Conservation (phyloP, 2,888 invertebrate species). For the Thyatira batis region DNA sequence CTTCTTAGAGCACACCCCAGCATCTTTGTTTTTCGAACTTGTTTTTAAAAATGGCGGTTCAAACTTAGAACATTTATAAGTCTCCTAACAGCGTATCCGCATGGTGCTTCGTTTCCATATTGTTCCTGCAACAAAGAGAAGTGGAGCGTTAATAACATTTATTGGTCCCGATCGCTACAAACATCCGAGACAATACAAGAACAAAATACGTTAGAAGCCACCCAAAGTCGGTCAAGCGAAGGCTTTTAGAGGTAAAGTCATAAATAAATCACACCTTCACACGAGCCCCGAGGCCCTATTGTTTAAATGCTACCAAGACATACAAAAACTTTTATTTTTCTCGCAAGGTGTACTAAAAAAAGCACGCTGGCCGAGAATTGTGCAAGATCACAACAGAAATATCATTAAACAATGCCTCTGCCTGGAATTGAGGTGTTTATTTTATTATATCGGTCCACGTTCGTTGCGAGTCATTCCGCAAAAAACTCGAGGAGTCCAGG, state of each 20-base stretch:
- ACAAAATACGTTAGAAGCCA: constrained; percentile 55
- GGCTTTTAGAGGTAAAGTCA: constrained; percentile 67
- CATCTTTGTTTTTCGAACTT: constrained; percentile 72
- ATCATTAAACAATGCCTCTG: constrained; percentile 80
- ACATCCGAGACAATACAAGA: constrained; percentile 42
- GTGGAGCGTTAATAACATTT: constrained; percentile 45
- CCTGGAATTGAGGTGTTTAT: constrained; percentile 82
- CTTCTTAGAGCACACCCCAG: constrained; percentile 76
- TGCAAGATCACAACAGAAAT: constrained; percentile 81
- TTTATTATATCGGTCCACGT: constrained; percentile 76
- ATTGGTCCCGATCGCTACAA: constrained; percentile 42
- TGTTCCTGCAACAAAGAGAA: constrained; percentile 77
- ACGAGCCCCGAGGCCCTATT: constrained; percentile 68
- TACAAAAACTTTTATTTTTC: constrained; percentile 75
- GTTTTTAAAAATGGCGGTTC: constrained; percentile 46
- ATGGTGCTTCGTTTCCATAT: constrained; percentile 59
- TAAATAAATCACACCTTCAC: constrained; percentile 82
- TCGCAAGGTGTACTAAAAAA: constrained; percentile 65
- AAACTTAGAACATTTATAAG: constrained; percentile 40
- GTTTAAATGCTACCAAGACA: constrained; percentile 80
- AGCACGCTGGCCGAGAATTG: constrained; percentile 68
- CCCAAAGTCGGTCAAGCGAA: constrained; percentile 70
- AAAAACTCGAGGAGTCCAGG: constrained; percentile 71
- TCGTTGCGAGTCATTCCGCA: constrained; percentile 65
- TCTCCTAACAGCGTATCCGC: constrained; percentile 45